Conservation (phyloP, 2,888 invertebrate genomes). For the Ypsolopha sequella region DNA sequence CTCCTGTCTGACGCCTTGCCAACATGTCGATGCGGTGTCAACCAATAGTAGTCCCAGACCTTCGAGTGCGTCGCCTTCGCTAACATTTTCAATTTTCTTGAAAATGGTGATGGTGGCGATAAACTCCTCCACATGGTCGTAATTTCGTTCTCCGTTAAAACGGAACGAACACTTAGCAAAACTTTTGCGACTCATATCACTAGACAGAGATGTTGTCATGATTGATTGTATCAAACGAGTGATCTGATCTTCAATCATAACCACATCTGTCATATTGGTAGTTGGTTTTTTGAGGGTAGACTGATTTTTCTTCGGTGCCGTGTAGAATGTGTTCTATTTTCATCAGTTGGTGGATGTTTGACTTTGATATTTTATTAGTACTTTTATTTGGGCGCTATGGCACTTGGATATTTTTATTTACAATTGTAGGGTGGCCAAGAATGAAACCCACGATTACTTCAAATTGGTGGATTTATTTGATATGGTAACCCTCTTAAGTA, state of each 20-base stretch:
- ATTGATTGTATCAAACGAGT: not conserved
- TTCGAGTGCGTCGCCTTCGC: not conserved
- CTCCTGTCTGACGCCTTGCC: not conserved
- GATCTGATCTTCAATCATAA: not conserved
- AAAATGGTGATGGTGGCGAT: not conserved
- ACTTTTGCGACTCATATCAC: not conserved
- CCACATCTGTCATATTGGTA: not conserved
- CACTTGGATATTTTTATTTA: too few relatives aligned
- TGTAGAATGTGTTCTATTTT: too few relatives aligned
- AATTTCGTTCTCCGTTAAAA: not conserved
- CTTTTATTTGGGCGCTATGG: too few relatives aligned
- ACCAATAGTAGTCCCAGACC: not conserved
- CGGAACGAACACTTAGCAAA: not conserved
- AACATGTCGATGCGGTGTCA: not conserved
- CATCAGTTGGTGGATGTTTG: too few relatives aligned
- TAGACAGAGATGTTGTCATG: not conserved
- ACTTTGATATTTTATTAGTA: too few relatives aligned
- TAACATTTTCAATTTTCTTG: too few relatives aligned
- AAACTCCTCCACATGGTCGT: not conserved
- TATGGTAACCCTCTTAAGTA: too few relatives aligned
- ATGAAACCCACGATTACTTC: too few relatives aligned
- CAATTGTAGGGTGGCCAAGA: too few relatives aligned
- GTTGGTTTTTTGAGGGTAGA: not conserved
- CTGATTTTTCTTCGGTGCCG: too few relatives aligned
- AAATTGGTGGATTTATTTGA: too few relatives aligned